These are phyloP conservation scores for Euglossa dilemma DNA, from an alignment of 1,140 invertebrate genomes.

Conservation along the genomic window DNA sequence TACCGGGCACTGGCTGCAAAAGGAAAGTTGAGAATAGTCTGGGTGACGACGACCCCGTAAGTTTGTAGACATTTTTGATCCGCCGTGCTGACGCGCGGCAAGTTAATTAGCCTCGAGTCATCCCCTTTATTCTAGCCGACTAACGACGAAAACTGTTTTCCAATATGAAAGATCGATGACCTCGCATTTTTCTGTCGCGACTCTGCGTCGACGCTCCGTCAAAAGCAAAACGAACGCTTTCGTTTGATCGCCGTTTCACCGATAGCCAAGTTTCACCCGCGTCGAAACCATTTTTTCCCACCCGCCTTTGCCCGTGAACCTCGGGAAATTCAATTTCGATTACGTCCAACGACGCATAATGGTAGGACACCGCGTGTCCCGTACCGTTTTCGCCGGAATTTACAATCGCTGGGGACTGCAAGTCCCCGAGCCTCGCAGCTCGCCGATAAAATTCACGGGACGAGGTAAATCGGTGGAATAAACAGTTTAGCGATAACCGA, in stretches of 20 bases:
- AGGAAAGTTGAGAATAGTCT: neutral
- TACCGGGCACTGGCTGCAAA: neutral
- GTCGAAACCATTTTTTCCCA: neutral
- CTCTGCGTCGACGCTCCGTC: no score
- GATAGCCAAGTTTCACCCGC: neutral
- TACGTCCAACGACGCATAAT: neutral
- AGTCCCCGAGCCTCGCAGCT: neutral
- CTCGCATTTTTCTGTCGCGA: neutral
- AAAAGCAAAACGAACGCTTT: neutral
- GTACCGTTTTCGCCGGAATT: neutral
- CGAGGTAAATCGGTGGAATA: conserved; percentile 1
- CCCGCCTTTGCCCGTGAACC: neutral
- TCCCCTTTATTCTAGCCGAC: neutral
- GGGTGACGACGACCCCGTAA: neutral
- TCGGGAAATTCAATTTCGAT: neutral
- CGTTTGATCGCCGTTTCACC: neutral
- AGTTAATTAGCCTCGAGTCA: conserved; percentile 49
- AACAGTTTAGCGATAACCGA: neutral
- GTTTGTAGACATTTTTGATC: conserved; percentile 32
- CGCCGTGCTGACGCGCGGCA: conserved; percentile 18
- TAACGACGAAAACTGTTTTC: conserved; percentile 12
- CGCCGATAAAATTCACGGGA: conserved; percentile 22
- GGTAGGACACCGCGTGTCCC: neutral
- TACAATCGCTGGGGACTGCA: neutral
- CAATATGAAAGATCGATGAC: conserved; percentile 27